Conservation (phyloP, 2,113 vertebrate species). For the Xenopus laevis region DNA sequence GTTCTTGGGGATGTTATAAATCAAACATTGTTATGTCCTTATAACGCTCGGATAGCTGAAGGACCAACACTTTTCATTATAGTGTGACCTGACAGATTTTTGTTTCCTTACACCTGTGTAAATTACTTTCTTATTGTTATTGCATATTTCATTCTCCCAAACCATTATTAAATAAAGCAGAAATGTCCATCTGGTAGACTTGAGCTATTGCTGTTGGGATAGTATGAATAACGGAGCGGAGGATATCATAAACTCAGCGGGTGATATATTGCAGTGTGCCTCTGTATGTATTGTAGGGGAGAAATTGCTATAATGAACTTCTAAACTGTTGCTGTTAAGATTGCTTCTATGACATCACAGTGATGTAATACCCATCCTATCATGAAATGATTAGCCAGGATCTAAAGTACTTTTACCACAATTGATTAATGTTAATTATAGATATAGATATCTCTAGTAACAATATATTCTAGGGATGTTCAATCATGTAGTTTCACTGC, state of each 20-base stretch:
- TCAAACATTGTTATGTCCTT: slow-evolving; percentile 27
- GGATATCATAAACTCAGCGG: not conserved
- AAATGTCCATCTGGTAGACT: slow-evolving; percentile 9
- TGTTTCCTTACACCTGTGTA: slow-evolving; percentile 3
- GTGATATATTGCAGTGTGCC: not conserved
- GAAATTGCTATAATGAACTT: no score
- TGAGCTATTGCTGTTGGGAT: slow-evolving; percentile 8
- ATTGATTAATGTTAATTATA: no score
- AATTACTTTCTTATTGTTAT: slow-evolving; percentile 23
- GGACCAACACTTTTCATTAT: slow-evolving; percentile 25
- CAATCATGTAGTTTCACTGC: no score
- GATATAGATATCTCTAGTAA: no score
- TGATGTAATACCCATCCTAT: no score
- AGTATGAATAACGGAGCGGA: slow-evolving; percentile 4
- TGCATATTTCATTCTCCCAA: slow-evolving; percentile 10
- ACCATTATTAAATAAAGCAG: slow-evolving; percentile 16
- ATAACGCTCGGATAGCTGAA: slow-evolving; percentile 26
- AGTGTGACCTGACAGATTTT: slow-evolving; percentile 3
- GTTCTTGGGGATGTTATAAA: slow-evolving; percentile 19
- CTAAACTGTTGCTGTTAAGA: no score
- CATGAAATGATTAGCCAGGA: no score
- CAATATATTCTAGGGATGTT: no score
- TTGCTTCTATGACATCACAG: no score
- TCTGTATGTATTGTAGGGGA: no score
- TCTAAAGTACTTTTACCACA: no score